Conservation (phyloP, 64 coral and sea anemone genomes). For the Montipora capricornis region DNA sequence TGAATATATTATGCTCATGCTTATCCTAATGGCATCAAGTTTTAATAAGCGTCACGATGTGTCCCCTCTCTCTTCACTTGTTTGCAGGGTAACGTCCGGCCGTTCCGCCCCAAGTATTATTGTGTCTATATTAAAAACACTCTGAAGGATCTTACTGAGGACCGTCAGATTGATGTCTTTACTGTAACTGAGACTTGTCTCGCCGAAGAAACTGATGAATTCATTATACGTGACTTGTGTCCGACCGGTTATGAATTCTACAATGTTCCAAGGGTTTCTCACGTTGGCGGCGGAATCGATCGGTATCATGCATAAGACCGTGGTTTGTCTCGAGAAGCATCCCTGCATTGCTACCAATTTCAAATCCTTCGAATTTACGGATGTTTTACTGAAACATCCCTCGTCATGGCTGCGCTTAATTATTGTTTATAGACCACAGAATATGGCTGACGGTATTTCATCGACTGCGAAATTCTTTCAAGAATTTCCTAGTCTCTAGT, state of each 20-base stretch:
- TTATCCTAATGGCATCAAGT: too few relatives aligned
- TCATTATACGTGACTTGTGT: not conserved
- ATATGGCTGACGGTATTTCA: not conserved
- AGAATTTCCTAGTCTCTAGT: conserved; percentile 39
- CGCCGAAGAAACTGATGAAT: not conserved
- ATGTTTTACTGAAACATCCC: conserved; percentile 3
- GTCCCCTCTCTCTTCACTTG: too few relatives aligned
- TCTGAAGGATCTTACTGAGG: too few relatives aligned
- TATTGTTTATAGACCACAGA: conserved; percentile 6
- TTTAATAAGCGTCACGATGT: too few relatives aligned
- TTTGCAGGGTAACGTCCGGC: too few relatives aligned
- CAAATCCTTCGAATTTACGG: conserved; percentile 42
- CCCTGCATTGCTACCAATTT: not conserved
- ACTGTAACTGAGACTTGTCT: not conserved
- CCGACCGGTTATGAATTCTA: too few relatives aligned
- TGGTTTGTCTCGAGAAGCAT: not conserved
- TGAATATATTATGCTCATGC: too few relatives aligned
- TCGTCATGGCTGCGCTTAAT: conserved; percentile 8
- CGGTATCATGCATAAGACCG: too few relatives aligned
- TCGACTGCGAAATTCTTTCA: conserved; percentile 30
- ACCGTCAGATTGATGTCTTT: not conserved
- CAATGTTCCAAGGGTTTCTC: too few relatives aligned
- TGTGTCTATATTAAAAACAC: too few relatives aligned
- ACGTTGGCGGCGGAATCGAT: too few relatives aligned
- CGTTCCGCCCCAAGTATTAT: too few relatives aligned